Conservation (phyloP, 2,797 vertebrate species). For the Linurgus olivaceus region DNA sequence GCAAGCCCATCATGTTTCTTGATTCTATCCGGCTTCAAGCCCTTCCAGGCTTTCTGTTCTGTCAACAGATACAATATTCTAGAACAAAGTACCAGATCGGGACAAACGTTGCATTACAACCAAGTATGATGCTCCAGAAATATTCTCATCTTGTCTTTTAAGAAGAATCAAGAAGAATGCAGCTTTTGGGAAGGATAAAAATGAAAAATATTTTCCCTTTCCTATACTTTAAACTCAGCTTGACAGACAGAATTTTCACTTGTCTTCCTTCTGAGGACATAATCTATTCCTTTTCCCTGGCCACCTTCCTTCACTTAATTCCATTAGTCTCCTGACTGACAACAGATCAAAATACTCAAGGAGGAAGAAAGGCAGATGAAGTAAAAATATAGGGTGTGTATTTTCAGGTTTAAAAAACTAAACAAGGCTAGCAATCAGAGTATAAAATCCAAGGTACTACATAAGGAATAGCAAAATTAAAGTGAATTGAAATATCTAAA, state of each 20-base stretch:
- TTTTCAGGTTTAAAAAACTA: neutral
- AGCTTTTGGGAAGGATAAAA: neutral
- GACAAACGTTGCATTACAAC: neutral
- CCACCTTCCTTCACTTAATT: neutral
- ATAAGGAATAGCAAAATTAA: neutral
- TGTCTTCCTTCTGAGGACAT: neutral
- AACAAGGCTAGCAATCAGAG: neutral
- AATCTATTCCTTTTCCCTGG: neutral
- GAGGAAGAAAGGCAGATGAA: neutral
- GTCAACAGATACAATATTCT: neutral
- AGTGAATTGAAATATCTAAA: neutral
- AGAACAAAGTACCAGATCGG: neutral
- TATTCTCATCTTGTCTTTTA: neutral
- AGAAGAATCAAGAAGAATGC: neutral
- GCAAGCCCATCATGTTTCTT: neutral
- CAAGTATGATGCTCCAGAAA: neutral
- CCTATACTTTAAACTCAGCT: neutral
- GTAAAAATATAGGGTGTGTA: neutral
- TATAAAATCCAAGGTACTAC: neutral
- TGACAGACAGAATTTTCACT: neutral
- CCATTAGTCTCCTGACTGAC: neutral
- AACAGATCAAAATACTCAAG: neutral
- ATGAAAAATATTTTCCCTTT: neutral
- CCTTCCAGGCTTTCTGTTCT: neutral
- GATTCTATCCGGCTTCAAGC: neutral